Evolutionary conservation across 2,113 vertebrate species (phyloP).

Genomic region (Toxotes jaculatrix): DNA sequence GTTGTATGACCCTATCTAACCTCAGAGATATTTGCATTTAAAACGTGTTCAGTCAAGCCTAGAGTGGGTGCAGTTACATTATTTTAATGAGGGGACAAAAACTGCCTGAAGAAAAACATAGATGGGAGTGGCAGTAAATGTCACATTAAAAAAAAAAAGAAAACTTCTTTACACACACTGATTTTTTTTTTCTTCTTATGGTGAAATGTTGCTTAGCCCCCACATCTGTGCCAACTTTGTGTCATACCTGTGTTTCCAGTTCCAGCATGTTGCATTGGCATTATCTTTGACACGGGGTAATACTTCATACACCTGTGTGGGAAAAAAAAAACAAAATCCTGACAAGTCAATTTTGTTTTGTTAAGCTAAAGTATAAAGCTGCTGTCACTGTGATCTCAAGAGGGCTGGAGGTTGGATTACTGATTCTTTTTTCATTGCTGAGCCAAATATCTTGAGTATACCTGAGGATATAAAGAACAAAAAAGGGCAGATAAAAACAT

Average conservation of each 20-base stretch:
- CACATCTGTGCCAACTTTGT: conserved; percentile 42
- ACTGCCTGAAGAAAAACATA: conserved; percentile 60
- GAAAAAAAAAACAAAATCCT: conserved; percentile 14
- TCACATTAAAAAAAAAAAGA: conserved; percentile 34
- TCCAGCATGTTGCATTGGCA: conserved; percentile 59
- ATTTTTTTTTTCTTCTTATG: background rate
- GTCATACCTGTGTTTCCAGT: conserved; percentile 71
- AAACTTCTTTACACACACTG: conserved; percentile 26
- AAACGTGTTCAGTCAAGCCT: conserved; percentile 64
- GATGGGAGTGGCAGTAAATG: conserved; percentile 62
- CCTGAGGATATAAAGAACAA: conserved; percentile 43
- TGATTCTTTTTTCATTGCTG: conserved; percentile 29
- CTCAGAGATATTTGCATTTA: background rate
- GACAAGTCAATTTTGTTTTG: conserved; percentile 55
- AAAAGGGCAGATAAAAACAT: conserved; percentile 28
- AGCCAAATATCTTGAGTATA: conserved; percentile 28
- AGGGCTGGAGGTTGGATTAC: conserved; percentile 51
- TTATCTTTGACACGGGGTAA: background rate
- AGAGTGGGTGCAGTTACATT: conserved; percentile 43
- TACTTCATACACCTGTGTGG: conserved; percentile 50
- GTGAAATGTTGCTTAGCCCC: background rate
- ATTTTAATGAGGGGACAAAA: conserved; percentile 61
- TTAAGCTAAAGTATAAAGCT: conserved; percentile 63
- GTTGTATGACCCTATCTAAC: conserved; percentile 16
- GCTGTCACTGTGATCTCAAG: conserved; percentile 52